Evolutionary conservation across 2,888 invertebrate species (phyloP), one percentile per base, ranked within the genome.

Genomic region (Tinea pellionella): DNA sequence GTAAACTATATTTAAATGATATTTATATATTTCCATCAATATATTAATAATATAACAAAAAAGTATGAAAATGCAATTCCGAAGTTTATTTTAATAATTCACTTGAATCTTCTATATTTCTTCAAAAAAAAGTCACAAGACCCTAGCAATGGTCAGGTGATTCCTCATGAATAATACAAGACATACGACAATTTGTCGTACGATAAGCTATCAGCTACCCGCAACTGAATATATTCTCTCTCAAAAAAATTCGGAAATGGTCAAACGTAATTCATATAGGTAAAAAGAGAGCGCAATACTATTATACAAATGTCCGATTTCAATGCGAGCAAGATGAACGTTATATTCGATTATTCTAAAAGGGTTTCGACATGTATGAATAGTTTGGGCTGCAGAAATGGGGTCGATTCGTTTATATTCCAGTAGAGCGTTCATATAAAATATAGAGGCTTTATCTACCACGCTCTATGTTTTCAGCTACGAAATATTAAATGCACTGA

Each of bases 291-390:
- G 19, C 30, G 67, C 70, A 70, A 75, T 78, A 77, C 68, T 68
- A 76, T 77, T 75, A 76, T 72, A 75, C 71, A 70, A 75, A 73
- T 70, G 73, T 70, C 68, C 70, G 65, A 69, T 68, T 68, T 67
- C 69, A 74, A 72, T 72, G 71, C 70, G 67, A 70, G 67, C 72
- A 72, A 75, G 74, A 78, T 75, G 78, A 78, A 75, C 75, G 73
- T 71, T 72, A 75, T 76, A 80, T 81, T 80, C 75, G 77, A 78
- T 78, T 76, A 77, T 74, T 69, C 70, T 78, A 72, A 81, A 78
- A 80, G 79, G 82, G 76, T 79, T 76, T 70, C 67, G 72, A 72
- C 72, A 68, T 71, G 69, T 75, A 76, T 71, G 73, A 70, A 78
- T 77, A 76, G 74, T 73, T 70, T 65, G 69, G 69, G 71, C 72